Base-by-base conservation (phyloP, 2,113 vertebrate species). In the Leucosticte australis region DNA sequence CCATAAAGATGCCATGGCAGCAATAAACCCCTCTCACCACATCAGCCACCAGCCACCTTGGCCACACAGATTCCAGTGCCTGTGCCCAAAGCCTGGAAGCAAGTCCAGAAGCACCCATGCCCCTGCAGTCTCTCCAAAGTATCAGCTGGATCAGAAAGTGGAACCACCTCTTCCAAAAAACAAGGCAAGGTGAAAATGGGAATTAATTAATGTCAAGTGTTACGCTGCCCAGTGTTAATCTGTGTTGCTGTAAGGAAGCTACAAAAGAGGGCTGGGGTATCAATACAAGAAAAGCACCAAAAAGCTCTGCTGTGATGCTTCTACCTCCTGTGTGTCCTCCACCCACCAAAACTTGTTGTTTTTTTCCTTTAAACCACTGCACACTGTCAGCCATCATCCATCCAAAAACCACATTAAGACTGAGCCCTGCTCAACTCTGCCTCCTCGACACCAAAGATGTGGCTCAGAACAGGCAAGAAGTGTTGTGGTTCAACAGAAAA, bases 261-360 rank as follows among this genome's bases (percentile, higher is more conserved):
- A 57, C 27, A 63, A 67, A 50, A 6, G 15, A 24, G 26, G 35
- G 60, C 0, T 23, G 30, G 26, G 28, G 16, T 30, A 69, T 15
- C 39, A 80, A 56, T 42, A 27, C 7, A 79, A 86, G 39, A 65
- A 67, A 73, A 90, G n/a, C 3, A 4, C 35, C 27, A 47, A 39
- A 52, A 83, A 57, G 20, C 2, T 27, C 31, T 42, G 9, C 2
- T 52, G 21, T 41, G 46, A 79, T 20, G 27, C 8, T 81, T 81
- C 46, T 22, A 63, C 37, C 15, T 69, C n/a, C 46, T 15, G 8
- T 0, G 0, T 11, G 15, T 65, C 55, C 16, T 77, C 30, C 11
- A 64, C 15, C 5, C 50, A 44, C 9, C 42, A 69, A 71, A 87
- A 91, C 9, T n/a, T 33, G 33, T 1, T 50, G 15, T 2, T 6